Conservation (phyloP, 2,113 vertebrate species). For the Halichoeres trimaculatus region DNA sequence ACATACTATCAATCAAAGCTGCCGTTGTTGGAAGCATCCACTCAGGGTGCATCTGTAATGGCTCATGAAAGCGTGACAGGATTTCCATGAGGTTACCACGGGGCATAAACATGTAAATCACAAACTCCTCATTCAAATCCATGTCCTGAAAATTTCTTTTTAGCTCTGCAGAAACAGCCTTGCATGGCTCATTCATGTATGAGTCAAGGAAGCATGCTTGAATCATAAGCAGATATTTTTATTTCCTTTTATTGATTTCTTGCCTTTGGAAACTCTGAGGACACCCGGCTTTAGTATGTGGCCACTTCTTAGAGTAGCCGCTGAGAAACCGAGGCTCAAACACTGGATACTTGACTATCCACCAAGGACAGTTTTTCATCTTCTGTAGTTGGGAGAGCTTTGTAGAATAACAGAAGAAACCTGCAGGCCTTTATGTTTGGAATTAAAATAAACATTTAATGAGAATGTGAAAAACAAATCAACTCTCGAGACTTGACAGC, state of each 20-base stretch:
- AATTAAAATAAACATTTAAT: too few relatives aligned
- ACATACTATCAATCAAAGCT: conserved; percentile 15
- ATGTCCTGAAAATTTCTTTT: conserved; percentile 19
- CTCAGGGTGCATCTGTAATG: conserved; percentile 4
- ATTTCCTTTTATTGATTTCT: conserved; percentile 38
- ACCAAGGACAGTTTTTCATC: background rate
- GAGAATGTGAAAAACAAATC: too few relatives aligned
- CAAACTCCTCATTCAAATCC: conserved; percentile 2
- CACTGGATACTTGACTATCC: conserved; percentile 29
- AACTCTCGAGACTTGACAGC: too few relatives aligned
- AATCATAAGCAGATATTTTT: background rate
- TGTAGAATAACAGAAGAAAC: too few relatives aligned
- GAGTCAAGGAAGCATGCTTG: conserved; percentile 7
- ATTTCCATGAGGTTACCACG: conserved; percentile 19
- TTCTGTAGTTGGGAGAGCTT: too few relatives aligned
- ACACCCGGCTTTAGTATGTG: conserved; percentile 4
- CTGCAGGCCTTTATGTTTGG: too few relatives aligned
- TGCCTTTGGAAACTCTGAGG: conserved; percentile 29
- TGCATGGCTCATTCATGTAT: conserved; percentile 1
- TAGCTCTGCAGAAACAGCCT: background rate
- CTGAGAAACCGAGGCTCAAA: conserved; percentile 1
- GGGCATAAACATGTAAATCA: conserved; percentile 10
- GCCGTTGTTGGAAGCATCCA: conserved; percentile 9
- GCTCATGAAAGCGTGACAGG: conserved; percentile 8
- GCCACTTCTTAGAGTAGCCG: background rate